phyloP scores from a whole-genome alignment of 2,888 invertebrate species.

The Caenorhabditis doughertyi region DNA sequence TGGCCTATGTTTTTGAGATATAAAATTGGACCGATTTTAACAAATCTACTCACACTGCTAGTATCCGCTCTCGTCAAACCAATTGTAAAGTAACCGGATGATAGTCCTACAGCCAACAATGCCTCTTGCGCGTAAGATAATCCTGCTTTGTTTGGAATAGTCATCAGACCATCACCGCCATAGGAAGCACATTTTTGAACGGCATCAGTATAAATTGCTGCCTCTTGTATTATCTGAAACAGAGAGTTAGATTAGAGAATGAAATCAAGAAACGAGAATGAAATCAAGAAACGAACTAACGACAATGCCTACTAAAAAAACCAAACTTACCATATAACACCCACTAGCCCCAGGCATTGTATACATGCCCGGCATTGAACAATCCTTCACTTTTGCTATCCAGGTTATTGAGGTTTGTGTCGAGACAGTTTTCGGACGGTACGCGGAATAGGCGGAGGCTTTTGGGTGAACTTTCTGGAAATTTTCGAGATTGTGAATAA shows the following conservation, averaged over 20 bases:
- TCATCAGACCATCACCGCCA: conserved; percentile 17
- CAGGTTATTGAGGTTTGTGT: not conserved
- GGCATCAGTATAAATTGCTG: too few relatives aligned
- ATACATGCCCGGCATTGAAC: not conserved
- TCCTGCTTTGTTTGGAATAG: not conserved
- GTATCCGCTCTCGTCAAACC: not conserved
- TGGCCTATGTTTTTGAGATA: too few relatives aligned
- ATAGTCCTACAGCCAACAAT: not conserved
- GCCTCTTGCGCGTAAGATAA: not conserved
- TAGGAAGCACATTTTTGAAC: not conserved
- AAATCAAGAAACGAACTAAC: too few relatives aligned
- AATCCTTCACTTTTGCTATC: not conserved
- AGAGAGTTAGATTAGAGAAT: too few relatives aligned
- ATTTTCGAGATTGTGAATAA: not conserved
- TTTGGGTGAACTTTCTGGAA: not conserved
- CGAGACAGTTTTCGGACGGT: not conserved
- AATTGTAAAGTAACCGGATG: not conserved
- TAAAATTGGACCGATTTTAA: not conserved
- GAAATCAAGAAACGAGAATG: too few relatives aligned
- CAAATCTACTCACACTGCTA: not conserved
- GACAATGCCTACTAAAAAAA: too few relatives aligned
- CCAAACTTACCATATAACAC: not conserved
- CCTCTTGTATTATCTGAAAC: too few relatives aligned
- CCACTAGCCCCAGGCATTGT: not conserved
- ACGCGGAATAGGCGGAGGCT: not conserved